Evolutionary conservation across 2,888 invertebrate species (phyloP), one percentile per base, ranked within the genome.

Genomic region (Meiosimyza platycephala): DNA sequence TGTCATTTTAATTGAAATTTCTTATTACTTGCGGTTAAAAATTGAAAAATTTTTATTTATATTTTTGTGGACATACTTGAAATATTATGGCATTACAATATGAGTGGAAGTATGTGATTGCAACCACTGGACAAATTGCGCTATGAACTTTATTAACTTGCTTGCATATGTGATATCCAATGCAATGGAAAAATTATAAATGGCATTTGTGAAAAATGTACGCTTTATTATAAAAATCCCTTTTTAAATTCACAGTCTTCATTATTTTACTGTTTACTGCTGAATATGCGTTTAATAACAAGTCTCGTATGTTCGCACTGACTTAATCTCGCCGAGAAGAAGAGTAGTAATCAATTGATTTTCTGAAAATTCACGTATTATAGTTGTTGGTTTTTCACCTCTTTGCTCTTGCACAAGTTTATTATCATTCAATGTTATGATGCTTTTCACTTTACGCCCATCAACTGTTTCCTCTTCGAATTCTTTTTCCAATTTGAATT

Each of bases 381-480:
- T 93, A 75, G 89, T 90, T 73, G 93, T 91, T 71, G 91, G 90
- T 79, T 90, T 88, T 69, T 94, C 87, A 51, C 93, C 92, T 84
- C 93, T 93, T 88, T 97, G 97, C 62, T 92, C 90, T 84, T 97
- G 96, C 78, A 91, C 90, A 83, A 97, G 88, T 78, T 92, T 93
- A 88, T 92, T 93, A 72, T 40, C 40, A 6, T 96, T 94, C 79
- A 94, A 88, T 7, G 92, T 93, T 86, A 85, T 82, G 71, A 86
- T 72, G 75, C 86, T 83, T 80, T 88, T 90, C 71, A 96, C 95
- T 88, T 93, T 94, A 75, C 95, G 92, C 40, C 97, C 96, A 85
- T 98, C 97, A 77, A 94, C 91, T 18, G 97, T 95, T 79, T 94
- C 95, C 87, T 97, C 95, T 48, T 95, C 95, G 87, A 97, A 95